These are phyloP conservation scores for Tricholaema leucomelas DNA, from an alignment of 2,113 vertebrate genomes.

Conservation along the genomic window DNA sequence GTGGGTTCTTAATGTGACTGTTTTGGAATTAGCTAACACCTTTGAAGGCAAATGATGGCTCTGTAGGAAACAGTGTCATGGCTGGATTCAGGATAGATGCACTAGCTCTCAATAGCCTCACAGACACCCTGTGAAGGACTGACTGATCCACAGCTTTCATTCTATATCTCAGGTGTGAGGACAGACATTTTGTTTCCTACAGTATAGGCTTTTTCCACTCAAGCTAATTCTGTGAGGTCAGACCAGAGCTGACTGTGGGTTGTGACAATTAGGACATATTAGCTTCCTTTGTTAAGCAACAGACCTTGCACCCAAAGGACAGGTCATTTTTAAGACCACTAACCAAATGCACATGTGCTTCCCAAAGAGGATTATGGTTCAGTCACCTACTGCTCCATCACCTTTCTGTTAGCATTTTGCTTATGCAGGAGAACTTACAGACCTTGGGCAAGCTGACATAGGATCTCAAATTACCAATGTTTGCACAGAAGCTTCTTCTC, in stretches of 20 bases:
- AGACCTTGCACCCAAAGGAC: background rate
- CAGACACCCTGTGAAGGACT: fast-evolving
- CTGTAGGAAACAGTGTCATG: background rate
- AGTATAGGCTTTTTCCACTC: background rate
- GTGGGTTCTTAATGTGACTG: fast-evolving
- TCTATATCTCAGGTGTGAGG: background rate
- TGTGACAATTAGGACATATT: background rate
- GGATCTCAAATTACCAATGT: background rate
- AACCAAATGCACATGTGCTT: background rate
- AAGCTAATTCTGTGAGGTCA: background rate
- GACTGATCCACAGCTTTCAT: background rate
- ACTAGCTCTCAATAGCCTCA: background rate
- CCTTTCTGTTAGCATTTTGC: background rate
- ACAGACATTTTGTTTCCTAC: background rate
- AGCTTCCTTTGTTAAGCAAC: background rate
- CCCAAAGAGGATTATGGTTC: background rate
- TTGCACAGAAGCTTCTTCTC: background rate
- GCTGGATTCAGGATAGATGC: background rate
- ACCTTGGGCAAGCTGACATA: fast-evolving
- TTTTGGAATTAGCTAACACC: background rate
- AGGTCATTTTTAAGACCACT: background rate
- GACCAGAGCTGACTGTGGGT: background rate
- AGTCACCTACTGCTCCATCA: background rate
- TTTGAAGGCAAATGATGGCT: background rate
- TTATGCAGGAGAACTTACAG: background rate